These are phyloP conservation scores for Pteropus alecto DNA, from an alignment of 2,113 vertebrate species.

Conservation along the genomic window DNA sequence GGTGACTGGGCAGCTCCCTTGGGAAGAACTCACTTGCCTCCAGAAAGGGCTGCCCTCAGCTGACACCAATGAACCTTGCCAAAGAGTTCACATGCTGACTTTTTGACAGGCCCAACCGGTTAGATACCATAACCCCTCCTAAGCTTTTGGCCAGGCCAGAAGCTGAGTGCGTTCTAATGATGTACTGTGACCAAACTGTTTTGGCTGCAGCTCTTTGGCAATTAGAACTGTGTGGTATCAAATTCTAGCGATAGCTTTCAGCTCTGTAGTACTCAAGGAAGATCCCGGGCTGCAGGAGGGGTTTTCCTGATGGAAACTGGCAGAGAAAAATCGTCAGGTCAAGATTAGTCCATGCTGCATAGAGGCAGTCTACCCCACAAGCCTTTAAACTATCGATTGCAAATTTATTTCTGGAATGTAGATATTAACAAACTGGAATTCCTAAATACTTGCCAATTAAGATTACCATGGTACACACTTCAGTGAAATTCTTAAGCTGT, in stretches of 20 bases:
- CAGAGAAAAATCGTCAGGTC: neutral
- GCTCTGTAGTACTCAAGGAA: neutral
- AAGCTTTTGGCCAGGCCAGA: neutral
- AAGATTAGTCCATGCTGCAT: neutral
- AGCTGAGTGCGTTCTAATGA: neutral
- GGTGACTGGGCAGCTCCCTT: neutral
- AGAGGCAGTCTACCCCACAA: neutral
- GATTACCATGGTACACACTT: neutral
- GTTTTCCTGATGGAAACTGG: neutral
- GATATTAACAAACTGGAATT: neutral
- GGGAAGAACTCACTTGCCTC: neutral
- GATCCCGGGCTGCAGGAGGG: neutral
- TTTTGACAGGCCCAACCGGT: neutral
- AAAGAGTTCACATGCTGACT: conserved; percentile 39
- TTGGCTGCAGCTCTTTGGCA: neutral
- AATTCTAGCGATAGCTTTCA: neutral
- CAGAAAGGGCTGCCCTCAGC: conserved; percentile 12
- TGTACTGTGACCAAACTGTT: neutral
- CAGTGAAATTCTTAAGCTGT: neutral
- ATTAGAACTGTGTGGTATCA: neutral
- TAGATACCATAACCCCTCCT: neutral
- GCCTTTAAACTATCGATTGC: neutral
- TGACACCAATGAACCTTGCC: conserved; percentile 1
- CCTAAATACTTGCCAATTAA: neutral
- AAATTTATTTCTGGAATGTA: neutral